Conservation (phyloP, 2,113 vertebrate genomes). For the Falco punctatus region DNA sequence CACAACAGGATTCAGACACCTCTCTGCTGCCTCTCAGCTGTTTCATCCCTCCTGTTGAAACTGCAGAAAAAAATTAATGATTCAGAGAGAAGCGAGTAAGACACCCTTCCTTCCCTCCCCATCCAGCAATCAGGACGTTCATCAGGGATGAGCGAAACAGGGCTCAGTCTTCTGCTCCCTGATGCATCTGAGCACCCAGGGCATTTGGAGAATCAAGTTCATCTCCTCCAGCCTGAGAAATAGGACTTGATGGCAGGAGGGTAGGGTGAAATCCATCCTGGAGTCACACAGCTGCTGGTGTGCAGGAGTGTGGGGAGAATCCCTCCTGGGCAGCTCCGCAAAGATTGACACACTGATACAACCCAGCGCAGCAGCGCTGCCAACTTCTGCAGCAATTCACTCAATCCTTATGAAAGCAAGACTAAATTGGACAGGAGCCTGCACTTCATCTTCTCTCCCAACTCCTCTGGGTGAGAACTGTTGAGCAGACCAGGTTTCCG, state of each 20-base stretch:
- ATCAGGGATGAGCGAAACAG: not conserved
- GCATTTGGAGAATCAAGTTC: not conserved
- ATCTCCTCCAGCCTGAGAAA: not conserved
- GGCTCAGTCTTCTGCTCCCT: not conserved
- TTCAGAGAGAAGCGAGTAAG: not conserved
- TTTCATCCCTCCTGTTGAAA: not conserved
- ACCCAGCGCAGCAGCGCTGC: not conserved
- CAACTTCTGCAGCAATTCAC: constrained; percentile 19
- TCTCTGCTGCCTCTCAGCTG: not conserved
- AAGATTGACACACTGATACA: not conserved
- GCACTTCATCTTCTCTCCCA: constrained; percentile 34
- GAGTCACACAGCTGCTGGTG: fast-evolving
- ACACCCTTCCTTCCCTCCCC: not conserved
- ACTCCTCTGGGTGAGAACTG: constrained; percentile 14
- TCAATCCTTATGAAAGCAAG: not conserved
- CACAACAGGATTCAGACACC: not conserved
- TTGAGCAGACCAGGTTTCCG: not conserved
- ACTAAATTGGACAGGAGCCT: not conserved
- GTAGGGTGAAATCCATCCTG: not conserved
- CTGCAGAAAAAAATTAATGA: not conserved
- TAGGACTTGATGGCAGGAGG: not conserved
- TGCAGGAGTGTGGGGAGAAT: not conserved
- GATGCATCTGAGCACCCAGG: fast-evolving
- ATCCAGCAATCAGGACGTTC: too few relatives aligned
- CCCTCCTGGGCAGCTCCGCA: not conserved